A percentile compares a stretch with the other conserved stretches of the same genome.
These are phyloP conservation scores for Cynocephalus volans DNA, from an alignment of 2,113 vertebrate genomes.

Conservation along the genomic window DNA sequence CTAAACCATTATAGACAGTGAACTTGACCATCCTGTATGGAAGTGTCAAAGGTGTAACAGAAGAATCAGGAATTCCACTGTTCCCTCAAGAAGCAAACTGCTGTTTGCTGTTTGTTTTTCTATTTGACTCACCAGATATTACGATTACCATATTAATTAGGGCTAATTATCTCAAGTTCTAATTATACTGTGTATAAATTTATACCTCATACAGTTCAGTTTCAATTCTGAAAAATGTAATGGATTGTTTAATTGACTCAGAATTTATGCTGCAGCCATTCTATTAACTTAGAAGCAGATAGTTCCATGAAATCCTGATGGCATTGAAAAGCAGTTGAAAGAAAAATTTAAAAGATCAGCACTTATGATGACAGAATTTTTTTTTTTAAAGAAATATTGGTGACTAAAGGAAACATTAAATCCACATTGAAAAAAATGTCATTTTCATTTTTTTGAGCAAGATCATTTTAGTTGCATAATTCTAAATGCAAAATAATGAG, in stretches of 20 bases:
- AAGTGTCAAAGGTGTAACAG: not conserved
- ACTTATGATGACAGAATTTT: not conserved
- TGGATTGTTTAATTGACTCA: not conserved
- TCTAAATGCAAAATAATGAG: not conserved
- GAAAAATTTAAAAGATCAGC: not conserved
- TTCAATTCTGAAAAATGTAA: not conserved
- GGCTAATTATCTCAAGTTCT: not conserved
- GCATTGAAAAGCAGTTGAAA: not conserved
- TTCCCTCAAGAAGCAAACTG: fast-evolving
- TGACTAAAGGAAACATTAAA: not conserved
- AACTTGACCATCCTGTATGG: not conserved
- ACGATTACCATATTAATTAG: not conserved
- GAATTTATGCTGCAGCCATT: not conserved
- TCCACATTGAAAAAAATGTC: not conserved
- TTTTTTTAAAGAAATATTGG: not conserved
- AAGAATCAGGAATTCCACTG: not conserved
- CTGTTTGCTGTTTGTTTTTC: not conserved
- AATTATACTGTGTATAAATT: not conserved
- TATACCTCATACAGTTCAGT: not conserved
- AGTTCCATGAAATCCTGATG: not conserved
- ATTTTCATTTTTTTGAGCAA: not conserved
- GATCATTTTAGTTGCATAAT: not conserved
- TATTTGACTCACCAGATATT: not conserved
- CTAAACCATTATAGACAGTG: not conserved
- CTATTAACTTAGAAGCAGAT: not conserved